Percentiles rank a stretch among this genome's conserved stretches.
phyloP scores from a whole-genome alignment of 2,888 invertebrate genomes.

The Stenotaenia linearis region DNA sequence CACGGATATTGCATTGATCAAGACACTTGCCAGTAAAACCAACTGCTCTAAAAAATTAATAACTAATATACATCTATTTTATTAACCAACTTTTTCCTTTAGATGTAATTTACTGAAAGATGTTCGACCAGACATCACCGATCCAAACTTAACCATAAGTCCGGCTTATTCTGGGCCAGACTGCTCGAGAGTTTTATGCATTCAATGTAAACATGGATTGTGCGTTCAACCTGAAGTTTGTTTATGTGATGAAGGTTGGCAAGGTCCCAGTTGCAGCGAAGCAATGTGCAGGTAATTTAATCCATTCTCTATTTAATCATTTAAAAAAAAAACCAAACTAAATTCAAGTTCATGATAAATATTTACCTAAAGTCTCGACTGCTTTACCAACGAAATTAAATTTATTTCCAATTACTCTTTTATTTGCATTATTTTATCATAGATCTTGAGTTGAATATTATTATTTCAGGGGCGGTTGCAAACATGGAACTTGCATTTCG shows the following conservation, averaged over 20 bases:
- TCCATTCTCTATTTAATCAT: no score
- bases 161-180: constrained; percentile 24
- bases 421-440: no score
- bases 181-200: constrained; percentile 7
- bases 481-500: background rate
- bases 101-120: constrained; percentile 21
- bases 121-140: background rate
- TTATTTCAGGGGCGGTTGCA: background rate
- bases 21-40: background rate
- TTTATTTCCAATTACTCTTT: no score
- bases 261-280: background rate
- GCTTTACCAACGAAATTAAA: no score
- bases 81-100: no score
- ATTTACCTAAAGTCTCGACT: no score
- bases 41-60: background rate
- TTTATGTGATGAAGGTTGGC: constrained; percentile 8
- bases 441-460: no score
- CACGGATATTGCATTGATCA: constrained; percentile 19
- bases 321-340: no score
- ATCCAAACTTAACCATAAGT: background rate
- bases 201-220: constrained; percentile 13
- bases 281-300: constrained; percentile 24
- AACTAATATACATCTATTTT: background rate
- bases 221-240: constrained; percentile 21
- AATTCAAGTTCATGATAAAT: no score